These are phyloP conservation scores for Kryptolebias ocellatus DNA, from an alignment of 2,797 vertebrate species.

Conservation along the genomic window DNA sequence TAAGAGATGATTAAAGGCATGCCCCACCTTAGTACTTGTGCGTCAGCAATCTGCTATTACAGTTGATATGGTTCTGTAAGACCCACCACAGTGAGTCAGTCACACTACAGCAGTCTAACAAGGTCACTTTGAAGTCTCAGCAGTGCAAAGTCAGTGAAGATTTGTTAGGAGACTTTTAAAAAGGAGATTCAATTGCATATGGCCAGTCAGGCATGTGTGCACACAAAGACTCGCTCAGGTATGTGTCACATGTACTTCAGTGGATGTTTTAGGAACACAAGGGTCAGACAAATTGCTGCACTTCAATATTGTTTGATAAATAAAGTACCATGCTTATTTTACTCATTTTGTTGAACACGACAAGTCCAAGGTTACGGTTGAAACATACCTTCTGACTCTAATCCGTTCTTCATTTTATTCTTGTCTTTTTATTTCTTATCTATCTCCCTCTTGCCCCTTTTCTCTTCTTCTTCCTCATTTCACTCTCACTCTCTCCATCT, in stretches of 20 bases:
- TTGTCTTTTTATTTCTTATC: slow-evolving; percentile 15
- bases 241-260: slow-evolving; percentile 6
- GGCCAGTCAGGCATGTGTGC: slow-evolving; percentile 41
- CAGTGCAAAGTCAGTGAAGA: slow-evolving; percentile 46
- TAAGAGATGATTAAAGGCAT: slow-evolving; percentile 70
- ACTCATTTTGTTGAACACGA: slow-evolving; percentile 24
- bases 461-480: slow-evolving; percentile 37
- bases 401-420: slow-evolving; percentile 38
- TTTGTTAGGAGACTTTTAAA: slow-evolving; percentile 54
- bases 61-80: slow-evolving; percentile 47
- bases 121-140: slow-evolving; percentile 70
- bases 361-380: slow-evolving; percentile 43
- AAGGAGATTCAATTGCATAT: slow-evolving; percentile 55
- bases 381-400: slow-evolving; percentile 45
- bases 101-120: slow-evolving; percentile 56
- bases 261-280: slow-evolving; percentile 2
- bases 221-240: slow-evolving; percentile 23
- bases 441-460: slow-evolving; percentile 12
- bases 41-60: slow-evolving; percentile 60
- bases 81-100: slow-evolving; percentile 47
- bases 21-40: slow-evolving; percentile 37
- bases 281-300: slow-evolving; percentile 42
- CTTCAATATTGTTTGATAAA: slow-evolving; percentile 37
- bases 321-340: slow-evolving; percentile 43
- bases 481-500: slow-evolving; percentile 12